phyloP scores from a whole-genome alignment of 2,888 invertebrate species.

The Bugulina stolonifera region DNA sequence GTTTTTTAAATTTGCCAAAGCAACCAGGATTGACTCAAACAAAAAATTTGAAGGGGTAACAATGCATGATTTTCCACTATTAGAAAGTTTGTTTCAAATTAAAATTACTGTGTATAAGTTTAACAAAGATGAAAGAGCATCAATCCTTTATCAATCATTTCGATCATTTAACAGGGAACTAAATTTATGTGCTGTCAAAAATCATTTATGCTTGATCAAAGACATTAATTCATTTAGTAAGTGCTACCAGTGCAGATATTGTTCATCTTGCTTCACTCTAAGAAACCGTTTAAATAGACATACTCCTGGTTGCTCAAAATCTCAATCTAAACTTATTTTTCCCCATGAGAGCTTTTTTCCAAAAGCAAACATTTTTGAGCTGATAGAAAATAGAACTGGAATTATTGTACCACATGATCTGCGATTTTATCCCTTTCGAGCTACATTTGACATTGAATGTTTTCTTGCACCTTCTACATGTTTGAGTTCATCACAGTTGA shows the following conservation, averaged over 20 bases:
- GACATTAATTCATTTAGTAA: neutral
- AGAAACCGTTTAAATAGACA: neutral
- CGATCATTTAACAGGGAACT: neutral
- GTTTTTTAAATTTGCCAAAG: neutral
- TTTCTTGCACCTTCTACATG: neutral
- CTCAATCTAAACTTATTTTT: neutral
- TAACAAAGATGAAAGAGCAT: neutral
- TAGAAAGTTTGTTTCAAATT: neutral
- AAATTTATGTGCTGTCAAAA: neutral
- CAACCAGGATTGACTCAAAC: neutral
- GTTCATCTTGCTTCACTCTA: neutral
- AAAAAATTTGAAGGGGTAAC: neutral
- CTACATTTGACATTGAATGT: neutral
- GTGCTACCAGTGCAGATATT: neutral
- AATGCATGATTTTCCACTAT: neutral
- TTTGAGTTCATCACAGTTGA: neutral
- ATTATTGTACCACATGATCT: neutral
- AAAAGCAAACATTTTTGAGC: neutral
- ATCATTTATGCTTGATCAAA: neutral
- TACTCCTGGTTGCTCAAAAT: neutral
- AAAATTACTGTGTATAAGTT: neutral
- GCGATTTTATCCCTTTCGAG: neutral
- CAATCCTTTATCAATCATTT: neutral
- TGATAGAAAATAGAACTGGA: neutral
- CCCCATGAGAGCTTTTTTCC: neutral